Percentiles rank a stretch among this genome's conserved stretches.
Evolutionary conservation across 2,113 vertebrate species (phyloP).

Genomic region (Psephotus haematonotus): DNA sequence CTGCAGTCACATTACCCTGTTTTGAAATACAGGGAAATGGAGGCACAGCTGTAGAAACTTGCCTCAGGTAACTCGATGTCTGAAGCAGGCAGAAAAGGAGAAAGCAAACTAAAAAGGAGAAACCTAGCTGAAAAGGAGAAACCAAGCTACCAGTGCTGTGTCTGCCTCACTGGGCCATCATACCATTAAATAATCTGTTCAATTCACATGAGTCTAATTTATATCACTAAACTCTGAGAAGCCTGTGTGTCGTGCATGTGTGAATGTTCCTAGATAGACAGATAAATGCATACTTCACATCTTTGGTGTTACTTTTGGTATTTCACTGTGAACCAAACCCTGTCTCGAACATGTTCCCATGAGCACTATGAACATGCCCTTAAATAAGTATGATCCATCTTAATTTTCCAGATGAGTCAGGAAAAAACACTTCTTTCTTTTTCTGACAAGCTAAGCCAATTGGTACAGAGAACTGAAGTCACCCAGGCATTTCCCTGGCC

Average conservation of each 20-base stretch:
- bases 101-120: neutral
- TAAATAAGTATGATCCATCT: neutral
- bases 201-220: neutral
- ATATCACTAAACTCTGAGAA: neutral
- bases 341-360: neutral
- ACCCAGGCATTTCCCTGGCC: neutral
- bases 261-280: neutral
- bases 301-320: neutral
- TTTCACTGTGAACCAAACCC: neutral
- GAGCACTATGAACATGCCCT: neutral
- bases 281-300: neutral
- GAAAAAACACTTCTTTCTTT: neutral
- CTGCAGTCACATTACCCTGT: neutral
- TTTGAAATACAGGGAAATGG: neutral
- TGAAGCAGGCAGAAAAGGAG: neutral
- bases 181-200: neutral
- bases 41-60: neutral
- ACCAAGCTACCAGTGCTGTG: neutral
- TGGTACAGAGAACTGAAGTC: neutral
- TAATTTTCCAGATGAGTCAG: neutral
- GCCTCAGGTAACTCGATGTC: neutral
- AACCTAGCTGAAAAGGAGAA: neutral
- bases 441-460: neutral
- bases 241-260: rapidly evolving
- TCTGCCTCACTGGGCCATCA: neutral